Base-by-base conservation (phyloP, 2,888 invertebrate species). In the Hirtodrosophila histrioides region DNA sequence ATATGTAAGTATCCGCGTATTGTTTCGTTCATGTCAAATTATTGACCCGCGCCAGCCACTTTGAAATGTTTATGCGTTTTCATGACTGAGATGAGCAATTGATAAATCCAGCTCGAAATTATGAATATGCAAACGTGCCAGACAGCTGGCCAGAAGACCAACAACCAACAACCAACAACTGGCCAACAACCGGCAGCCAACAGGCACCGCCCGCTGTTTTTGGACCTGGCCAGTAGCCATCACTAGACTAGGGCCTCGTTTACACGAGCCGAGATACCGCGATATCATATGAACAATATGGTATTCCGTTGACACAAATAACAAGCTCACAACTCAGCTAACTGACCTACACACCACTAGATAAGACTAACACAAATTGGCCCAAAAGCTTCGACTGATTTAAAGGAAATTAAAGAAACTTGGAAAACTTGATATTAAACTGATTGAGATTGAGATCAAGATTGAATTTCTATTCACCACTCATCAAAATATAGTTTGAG, bases 51-150 rank as follows among this genome's bases (percentile, higher is more conserved):
- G 89, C 82, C 76, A 65, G 76, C 72, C 75, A 71, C 75, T 76
- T 82, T 89, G 90, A 90, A 89, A 90, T 90, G 90, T 90, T 90
- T 90, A 90, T 90, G 89, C 78, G 85, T 86, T 89, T 90, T 83
- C 90, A 89, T 90, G 90, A 88, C 89, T 77, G 79, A 90, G 90
- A 90, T 90, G 86, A 83, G 86, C 90, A 89, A 90, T 90, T 89
- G 90, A 90, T 90, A 90, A 90, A 73, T 87, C 58, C 66, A 61
- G 58, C 80, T 75, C 48, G 48, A 75, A 85, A 79, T 85, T 82
- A 82, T 85, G 87, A 86, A 86, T 86, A 86, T 86, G 81, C 81
- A 76, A 63, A 66, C 63, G 67, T 75, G 74, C 57, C 55, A 37
- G 51, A 36, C 61, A 37, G 40, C 40, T 46, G 33, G 23, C 37